These are phyloP conservation scores for Pocillopora grandis DNA, from an alignment of 92 coral and sea anemone species.

Conservation along the genomic window DNA sequence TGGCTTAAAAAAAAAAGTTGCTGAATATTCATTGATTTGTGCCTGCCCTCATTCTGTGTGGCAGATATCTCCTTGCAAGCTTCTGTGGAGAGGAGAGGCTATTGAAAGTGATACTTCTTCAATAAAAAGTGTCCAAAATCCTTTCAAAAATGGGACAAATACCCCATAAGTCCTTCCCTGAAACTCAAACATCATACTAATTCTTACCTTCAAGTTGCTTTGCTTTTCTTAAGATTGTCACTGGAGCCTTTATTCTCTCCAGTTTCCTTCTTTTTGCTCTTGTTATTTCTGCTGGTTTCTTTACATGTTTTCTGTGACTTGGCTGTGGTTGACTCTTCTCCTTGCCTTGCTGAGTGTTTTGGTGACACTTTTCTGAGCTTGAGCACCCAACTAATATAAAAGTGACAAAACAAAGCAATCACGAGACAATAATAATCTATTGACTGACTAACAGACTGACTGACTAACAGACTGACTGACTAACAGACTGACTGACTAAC, in stretches of 20 bases:
- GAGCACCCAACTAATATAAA: not conserved
- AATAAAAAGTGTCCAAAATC: no score
- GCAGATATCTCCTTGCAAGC: no score
- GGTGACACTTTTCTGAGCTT: not conserved
- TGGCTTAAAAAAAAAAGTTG: no score
- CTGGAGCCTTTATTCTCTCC: constrained; percentile 74
- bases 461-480: no score
- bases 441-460: not conserved
- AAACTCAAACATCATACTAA: not conserved
- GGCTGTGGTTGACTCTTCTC: not conserved
- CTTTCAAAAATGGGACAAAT: no score
- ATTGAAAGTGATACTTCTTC: no score
- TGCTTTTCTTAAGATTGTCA: constrained; percentile 47
- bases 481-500: no score
- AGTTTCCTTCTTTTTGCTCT: constrained; percentile 53
- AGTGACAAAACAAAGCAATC: not conserved
- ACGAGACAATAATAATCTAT: not conserved
- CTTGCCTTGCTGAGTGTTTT: not conserved
- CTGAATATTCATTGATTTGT: no score
- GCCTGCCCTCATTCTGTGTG: no score
- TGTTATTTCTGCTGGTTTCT: constrained; percentile 25
- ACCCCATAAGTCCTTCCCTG: no score
- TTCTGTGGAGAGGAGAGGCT: no score
- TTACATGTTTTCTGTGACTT: not conserved
- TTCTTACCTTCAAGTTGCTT: constrained; percentile 20